Evolutionary conservation across 2,888 invertebrate species (phyloP), one percentile per base, ranked within the genome.

Genomic region (Epsilonema sp.): DNA sequence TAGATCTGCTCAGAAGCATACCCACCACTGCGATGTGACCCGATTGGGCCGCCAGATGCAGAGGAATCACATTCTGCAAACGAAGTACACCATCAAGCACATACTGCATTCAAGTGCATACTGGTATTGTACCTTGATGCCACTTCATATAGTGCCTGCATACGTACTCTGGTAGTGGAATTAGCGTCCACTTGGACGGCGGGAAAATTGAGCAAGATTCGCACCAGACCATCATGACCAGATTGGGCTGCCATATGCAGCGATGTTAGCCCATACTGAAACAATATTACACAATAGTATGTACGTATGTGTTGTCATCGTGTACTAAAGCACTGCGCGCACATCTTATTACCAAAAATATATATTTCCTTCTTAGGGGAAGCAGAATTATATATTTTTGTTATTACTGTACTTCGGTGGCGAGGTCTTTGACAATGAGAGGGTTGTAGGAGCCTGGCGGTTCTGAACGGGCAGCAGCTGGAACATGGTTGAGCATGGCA

Each of bases 161-260:
- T n/a, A n/a, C n/a, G n/a, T 26, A 58, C 61, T 61, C 62, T 62
- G 0, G 62, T 62, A 1, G 62, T 61, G 37, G 60, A 58, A 8
- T 90, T 80, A 22, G 90, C 84, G 64, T 97, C 97, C 8, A 89
- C 92, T 74, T 90, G 89, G 24, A 97, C 94, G 37, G 92, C 94
- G 22, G 89, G 83, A 23, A 87, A 89, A 70, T 97, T 99, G 55
- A 97, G 74, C 45, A 99, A 73, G 58, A 97, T 70, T 47, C 97
- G 74, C 37, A 97, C 97, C 47, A 97, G 84, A 61, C 89, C 89
- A 68, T 99, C 97, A 63, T 97, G 94, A 22, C 97, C 97, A 38
- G 87, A 89, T 67, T 89, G 92, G 1, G 94, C 79, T 0, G 97
- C 94, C 53, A 97, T 73, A 69, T 99, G 97, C 23, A 97, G 73